Evolutionary conservation across 1,140 invertebrate genomes (phyloP), one percentile per base, ranked within the genome.

Genomic region (Scaptomyza montana): DNA sequence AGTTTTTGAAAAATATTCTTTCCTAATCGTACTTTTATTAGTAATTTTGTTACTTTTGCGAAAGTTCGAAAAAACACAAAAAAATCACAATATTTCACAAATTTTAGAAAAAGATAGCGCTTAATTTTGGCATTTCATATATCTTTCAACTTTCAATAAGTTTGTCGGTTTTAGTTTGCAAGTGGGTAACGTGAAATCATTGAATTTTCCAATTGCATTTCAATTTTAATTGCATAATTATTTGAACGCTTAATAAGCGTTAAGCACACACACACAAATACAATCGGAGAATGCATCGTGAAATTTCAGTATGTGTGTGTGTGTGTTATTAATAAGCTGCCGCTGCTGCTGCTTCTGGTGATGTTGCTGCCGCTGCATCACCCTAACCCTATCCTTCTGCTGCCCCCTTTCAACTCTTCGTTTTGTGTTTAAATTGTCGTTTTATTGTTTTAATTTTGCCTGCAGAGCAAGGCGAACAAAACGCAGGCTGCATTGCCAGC

Each of bases 401-500:
- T 7, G 16, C 3, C 13, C 10, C 49, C 33, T 53, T 41, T 3
- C 3, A 25, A 5, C 33, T 19, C 39, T 25, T 19, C 10, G 41
- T 19, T 56, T 47, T 65, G 74, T 84, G 80, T 65, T 85, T 85
- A 86, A 87, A 86, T 80, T 76, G 39, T 67, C 75, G 82, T 56
- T 77, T 78, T 77, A 87, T 86, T 86, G 82, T 86, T 86, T 86
- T 87, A 87, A 81, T 76, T 76, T 57, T 59, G 53, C 57, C 46
- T 70, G 66, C 72, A 54, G 74, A 76, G 59, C 75, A 77, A 80
- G 70, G 62, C 65, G 74, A 64, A 65, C 55, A 41, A 72, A 77
- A 64, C 63, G 65, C 72, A 46, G 57, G 45, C 64, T 45, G 41
- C 41, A 7, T 39, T 10, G 56, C 9, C 43, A 36, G 28, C 28